These are phyloP conservation scores for Schizaphis graminum DNA, from an alignment of 2,888 invertebrate genomes.

Conservation along the genomic window DNA sequence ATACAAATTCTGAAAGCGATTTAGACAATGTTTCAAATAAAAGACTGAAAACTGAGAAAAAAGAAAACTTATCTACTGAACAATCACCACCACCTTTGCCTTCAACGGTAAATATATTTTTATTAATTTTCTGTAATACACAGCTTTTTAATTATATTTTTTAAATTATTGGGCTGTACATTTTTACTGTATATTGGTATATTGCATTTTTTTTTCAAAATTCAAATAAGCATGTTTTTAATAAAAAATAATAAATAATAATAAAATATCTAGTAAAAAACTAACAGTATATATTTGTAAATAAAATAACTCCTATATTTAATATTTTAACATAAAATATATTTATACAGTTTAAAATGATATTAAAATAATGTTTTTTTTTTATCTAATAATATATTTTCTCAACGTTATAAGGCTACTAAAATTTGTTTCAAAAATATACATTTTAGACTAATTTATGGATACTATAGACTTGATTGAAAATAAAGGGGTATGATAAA, in stretches of 20 bases:
- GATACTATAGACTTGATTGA: not conserved
- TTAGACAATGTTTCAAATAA: slow-evolving; percentile 55
- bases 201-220: not conserved
- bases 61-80: slow-evolving; percentile 53
- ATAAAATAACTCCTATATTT: not conserved
- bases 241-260: not conserved
- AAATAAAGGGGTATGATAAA: not conserved
- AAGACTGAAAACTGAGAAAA: slow-evolving; percentile 65
- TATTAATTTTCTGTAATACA: not conserved
- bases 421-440: not conserved
- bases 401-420: not conserved
- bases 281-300: not conserved
- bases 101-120: slow-evolving; percentile 48
- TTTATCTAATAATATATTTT: not conserved
- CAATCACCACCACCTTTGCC: slow-evolving; percentile 30
- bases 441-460: slow-evolving; percentile 37
- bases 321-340: not conserved
- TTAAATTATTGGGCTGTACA: not conserved
- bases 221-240: not conserved
- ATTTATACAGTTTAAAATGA: not conserved
- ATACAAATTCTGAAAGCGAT: slow-evolving; percentile 63
- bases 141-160: slow-evolving; percentile 10
- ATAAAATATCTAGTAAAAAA: not conserved
- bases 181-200: not conserved
- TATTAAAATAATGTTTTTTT: not conserved